phyloP scores from a whole-genome alignment of 2,888 invertebrate genomes.

The Pherbina coryleti region DNA sequence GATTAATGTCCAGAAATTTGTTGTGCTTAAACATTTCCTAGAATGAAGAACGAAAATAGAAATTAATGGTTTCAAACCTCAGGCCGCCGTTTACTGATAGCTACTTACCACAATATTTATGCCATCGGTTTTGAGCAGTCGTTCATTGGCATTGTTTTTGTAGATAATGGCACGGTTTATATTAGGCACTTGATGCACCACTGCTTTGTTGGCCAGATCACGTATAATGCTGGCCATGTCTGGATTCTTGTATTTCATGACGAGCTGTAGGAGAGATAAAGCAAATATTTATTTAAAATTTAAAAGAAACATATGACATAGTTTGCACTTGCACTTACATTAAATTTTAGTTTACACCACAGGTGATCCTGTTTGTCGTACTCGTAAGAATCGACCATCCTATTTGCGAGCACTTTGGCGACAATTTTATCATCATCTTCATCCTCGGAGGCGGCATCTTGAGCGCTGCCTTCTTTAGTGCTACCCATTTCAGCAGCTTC shows the following conservation, averaged over 20 bases:
- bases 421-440: constrained; percentile 63
- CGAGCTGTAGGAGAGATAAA: constrained; percentile 70
- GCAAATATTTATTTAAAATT: background rate
- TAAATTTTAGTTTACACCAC: constrained; percentile 89
- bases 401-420: constrained; percentile 61
- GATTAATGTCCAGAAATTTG: constrained; percentile 82
- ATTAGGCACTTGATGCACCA: constrained; percentile 83
- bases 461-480: constrained; percentile 42
- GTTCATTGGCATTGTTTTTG: constrained; percentile 74
- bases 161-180: constrained; percentile 90
- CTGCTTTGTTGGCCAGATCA: constrained; percentile 77
- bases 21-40: constrained; percentile 87
- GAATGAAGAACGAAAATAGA: too few relatives aligned
- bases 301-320: constrained; percentile 1
- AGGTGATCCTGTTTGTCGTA: constrained; percentile 81
- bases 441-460: constrained; percentile 48
- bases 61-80: too few relatives aligned
- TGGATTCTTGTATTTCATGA: constrained; percentile 75
- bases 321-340: constrained; percentile 72
- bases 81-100: background rate
- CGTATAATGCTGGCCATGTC: constrained; percentile 83
- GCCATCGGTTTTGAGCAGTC: constrained; percentile 93
- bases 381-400: constrained; percentile 73
- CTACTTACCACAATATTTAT: constrained; percentile 82
- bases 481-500: constrained; percentile 50